Percentiles rank a stretch among this genome's conserved stretches.
These are phyloP conservation scores for Chrosomus eos DNA, from an alignment of 2,797 vertebrate species.

Conservation along the genomic window DNA sequence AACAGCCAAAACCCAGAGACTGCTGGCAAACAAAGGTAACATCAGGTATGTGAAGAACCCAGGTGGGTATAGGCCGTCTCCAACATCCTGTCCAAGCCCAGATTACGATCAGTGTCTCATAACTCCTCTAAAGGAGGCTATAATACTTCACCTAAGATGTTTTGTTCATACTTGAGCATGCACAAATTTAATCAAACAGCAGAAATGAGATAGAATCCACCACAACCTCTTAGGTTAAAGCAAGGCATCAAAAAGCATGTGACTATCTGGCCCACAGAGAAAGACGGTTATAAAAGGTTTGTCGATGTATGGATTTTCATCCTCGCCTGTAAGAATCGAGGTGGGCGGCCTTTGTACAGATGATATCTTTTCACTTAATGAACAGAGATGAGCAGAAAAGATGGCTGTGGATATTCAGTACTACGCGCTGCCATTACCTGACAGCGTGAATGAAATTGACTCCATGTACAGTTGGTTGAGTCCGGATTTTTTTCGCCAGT, in stretches of 20 bases:
- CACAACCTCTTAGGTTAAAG: conserved; percentile 3
- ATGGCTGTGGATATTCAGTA: conserved; percentile 23
- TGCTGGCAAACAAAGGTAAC: conserved; percentile 49
- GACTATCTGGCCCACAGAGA: conserved; percentile 20
- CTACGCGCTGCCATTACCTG: conserved; percentile 5
- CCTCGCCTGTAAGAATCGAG: conserved; percentile 6
- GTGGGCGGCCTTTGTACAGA: conserved; percentile 33
- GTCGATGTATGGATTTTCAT: conserved; percentile 39
- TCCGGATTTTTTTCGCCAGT: background rate
- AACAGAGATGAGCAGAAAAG: conserved; percentile 33
- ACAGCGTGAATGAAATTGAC: conserved; percentile 27
- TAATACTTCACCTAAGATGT: conserved; percentile 41
- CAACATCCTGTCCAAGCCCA: background rate
- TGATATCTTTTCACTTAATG: conserved; percentile 29
- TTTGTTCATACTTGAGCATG: conserved; percentile 38
- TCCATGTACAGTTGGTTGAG: conserved; percentile 1
- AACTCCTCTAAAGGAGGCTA: background rate
- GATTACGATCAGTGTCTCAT: background rate
- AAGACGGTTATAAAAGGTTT: conserved; percentile 30
- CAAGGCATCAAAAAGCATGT: conserved; percentile 13
- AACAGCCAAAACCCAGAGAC: conserved; percentile 60
- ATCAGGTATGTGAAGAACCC: conserved; percentile 30
- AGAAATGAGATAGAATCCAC: conserved; percentile 19
- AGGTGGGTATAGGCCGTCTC: background rate
- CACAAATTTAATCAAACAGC: conserved; percentile 49